Base-by-base conservation (phyloP, 1,140 invertebrate genomes). In the Drosophila tsacasi region DNA sequence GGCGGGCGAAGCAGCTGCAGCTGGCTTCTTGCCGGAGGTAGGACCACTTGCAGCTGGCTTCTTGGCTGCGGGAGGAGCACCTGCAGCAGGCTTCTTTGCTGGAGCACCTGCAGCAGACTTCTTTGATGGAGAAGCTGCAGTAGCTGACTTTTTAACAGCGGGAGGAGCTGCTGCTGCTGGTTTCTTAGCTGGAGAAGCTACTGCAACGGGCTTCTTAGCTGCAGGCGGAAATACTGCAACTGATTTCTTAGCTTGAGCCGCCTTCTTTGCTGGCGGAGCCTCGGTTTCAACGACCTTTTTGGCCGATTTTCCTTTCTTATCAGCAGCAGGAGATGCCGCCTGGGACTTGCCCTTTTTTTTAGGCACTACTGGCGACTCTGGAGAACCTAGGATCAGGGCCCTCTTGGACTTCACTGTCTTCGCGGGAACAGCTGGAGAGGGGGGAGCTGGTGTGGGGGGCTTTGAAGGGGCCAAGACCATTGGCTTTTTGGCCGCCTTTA, bases 401-500 rank as follows among this genome's bases (percentile, higher is more conserved):
- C 25, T 63, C 10, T 61, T 65, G 35, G 19, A 6, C 47, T 25
- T 7, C 47, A 23, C 32, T 42, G 40, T 58, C 35, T 32, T 40
- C 2, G 23, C 46, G 23, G 60, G 9, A 39, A 23, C 17, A 13
- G 67, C 12, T 9, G 64, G 39, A 19, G 49, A 42, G 1, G 83
- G 78, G 2, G 87, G 27, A 30, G 67, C 12, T 9, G 64, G 49
- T 27, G 49, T 35, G 1, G 83, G 78, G 3, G 87, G 84, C 15
- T 66, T 57, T 3, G 80, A 49, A 0, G 89, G 84, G 9, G 89
- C 90, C 35, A 92, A 32, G 5, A 92, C 62, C 40, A 86, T 21
- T 2, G 90, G 75, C 9, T 57, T 67, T 7, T 84, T 87, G 9
- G 23, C 5, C 12, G 49, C 44, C 21, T 86, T 86, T 3, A 13